phyloP scores from a whole-genome alignment of 2,113 vertebrate genomes.

The Mystacornis crossleyi region DNA sequence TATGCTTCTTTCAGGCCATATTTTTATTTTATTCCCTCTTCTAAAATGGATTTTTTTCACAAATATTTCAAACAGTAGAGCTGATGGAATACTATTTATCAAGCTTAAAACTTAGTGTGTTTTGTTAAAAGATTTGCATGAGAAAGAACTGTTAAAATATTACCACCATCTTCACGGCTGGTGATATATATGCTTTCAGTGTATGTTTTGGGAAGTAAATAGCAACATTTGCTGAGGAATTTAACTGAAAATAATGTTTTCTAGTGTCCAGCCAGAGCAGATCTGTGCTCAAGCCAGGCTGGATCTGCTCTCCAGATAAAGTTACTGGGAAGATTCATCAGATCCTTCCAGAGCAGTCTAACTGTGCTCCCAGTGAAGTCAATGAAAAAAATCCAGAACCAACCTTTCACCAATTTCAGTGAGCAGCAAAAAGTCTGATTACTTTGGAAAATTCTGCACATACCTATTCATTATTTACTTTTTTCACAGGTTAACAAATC shows the following conservation, averaged over 20 bases:
- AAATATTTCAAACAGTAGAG: background rate
- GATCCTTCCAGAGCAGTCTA: background rate
- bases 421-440: background rate
- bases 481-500: background rate
- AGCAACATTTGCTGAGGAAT: background rate
- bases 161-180: background rate
- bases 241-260: background rate
- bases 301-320: background rate
- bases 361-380: background rate
- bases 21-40: background rate
- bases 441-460: background rate
- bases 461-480: background rate
- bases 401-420: background rate
- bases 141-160: background rate
- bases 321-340: background rate
- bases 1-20: background rate
- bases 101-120: background rate
- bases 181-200: background rate
- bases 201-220: background rate
- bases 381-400: background rate
- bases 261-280: background rate
- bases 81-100: background rate
- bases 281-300: background rate
- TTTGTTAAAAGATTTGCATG: background rate
- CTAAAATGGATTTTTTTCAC: background rate